These are phyloP conservation scores for Metridium senile DNA, from an alignment of 92 coral and sea anemone species.

Conservation along the genomic window DNA sequence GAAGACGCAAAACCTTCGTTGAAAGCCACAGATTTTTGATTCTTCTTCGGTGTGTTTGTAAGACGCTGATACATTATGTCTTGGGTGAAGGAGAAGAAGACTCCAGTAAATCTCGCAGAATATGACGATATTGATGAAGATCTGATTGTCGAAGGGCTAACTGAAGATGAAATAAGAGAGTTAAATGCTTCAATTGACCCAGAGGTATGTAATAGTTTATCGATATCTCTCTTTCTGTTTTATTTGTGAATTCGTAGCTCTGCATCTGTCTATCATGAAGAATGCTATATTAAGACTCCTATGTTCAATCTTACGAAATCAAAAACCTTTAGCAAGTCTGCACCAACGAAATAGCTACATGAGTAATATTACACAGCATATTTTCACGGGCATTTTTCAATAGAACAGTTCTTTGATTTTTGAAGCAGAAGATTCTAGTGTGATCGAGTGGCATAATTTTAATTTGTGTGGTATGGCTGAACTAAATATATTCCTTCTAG, in stretches of 20 bases:
- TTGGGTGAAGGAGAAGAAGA: constrained; percentile 79
- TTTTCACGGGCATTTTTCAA: no score
- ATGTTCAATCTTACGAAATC: no score
- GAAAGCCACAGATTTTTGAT: constrained; percentile 24
- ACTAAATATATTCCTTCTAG: neutral
- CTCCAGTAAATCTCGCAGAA: constrained; percentile 59
- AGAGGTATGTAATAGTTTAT: constrained; percentile 66
- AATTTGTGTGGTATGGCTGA: neutral
- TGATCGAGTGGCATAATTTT: no score
- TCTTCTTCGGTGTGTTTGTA: no score
- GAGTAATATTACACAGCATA: no score
- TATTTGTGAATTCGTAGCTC: no score
- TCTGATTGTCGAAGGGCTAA: constrained; percentile 72
- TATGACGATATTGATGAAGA: constrained; percentile 83
- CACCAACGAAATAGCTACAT: no score
- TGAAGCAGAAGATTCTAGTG: neutral
- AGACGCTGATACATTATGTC: constrained; percentile 46
- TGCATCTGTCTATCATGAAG: no score
- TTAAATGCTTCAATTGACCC: constrained; percentile 91
- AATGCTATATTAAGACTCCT: no score
- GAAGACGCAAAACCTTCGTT: neutral
- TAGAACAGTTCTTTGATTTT: no score
- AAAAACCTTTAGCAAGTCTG: no score
- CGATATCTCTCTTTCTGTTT: no score
- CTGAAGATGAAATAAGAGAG: constrained; percentile 85